A percentile compares a stretch with the other conserved stretches of the same genome.
Conservation (phyloP, 2,797 vertebrate species). For the Mormyrus proboscirostris region DNA sequence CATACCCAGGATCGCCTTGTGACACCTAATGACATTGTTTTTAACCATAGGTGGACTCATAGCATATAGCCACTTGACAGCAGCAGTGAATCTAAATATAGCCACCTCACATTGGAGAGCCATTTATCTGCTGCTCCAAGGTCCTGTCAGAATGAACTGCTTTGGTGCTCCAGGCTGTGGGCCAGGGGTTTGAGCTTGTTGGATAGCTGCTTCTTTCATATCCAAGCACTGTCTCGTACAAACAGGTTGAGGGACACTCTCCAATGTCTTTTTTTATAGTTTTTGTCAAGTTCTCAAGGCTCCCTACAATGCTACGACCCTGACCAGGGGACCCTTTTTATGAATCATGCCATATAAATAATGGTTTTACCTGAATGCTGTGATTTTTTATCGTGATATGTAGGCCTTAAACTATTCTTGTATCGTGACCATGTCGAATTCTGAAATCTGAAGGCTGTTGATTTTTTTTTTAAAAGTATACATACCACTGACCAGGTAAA, state of each 20-base stretch:
- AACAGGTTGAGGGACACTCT: background rate
- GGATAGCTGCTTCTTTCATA: background rate
- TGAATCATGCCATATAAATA: background rate
- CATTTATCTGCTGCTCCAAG: background rate
- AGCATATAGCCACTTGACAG: background rate
- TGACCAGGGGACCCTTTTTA: background rate
- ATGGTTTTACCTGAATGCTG: background rate
- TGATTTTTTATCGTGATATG: background rate
- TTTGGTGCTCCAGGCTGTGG: background rate
- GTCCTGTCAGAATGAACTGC: background rate
- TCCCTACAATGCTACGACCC: background rate
- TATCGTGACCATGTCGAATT: background rate
- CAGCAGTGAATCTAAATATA: background rate
- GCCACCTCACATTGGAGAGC: background rate
- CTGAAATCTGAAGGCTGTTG: background rate
- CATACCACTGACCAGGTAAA: background rate
- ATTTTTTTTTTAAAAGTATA: background rate
- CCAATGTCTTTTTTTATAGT: background rate
- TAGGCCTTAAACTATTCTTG: background rate
- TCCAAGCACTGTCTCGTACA: background rate
- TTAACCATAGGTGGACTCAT: background rate
- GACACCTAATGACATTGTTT: background rate
- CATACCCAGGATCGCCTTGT: background rate
- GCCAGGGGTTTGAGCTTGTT: background rate
- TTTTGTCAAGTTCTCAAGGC: background rate